Base-by-base conservation (phyloP, 2,113 vertebrate genomes). In the Petrocephalus zakoni region DNA sequence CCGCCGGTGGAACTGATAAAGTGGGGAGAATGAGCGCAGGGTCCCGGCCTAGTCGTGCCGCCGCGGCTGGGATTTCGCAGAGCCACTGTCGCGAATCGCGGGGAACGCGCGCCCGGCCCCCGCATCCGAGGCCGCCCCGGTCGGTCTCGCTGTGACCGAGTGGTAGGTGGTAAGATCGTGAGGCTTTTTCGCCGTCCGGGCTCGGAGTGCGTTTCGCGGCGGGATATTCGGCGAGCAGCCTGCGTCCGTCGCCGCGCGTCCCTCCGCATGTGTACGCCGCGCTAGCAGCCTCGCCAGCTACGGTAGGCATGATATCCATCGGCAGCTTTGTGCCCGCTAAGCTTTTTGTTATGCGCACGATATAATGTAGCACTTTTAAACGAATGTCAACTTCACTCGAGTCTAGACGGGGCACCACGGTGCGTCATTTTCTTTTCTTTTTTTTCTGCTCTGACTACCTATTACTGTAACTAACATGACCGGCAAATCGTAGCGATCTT, bases 91-190 rank as follows among this genome's bases (percentile, higher is more conserved):
- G 95, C 93, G 93, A 93, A 94, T 92, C 92, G 93, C 93, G 89
- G 88, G 91, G 95, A 95, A 92, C 89, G 90, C 93, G 92, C 93
- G 95, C 93, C 92, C 91, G 91, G 93, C 92, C 93, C 91, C 89
- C 91, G 91, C 91, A 61, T 90, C 83, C 92, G 88, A 91, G 72
- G 92, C 91, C 91, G 83, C 92, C 91, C 91, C 92, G 87, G 92
- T 88, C 91, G 93, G 90, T 93, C 94, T 94, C 93, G 90, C 93
- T 90, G 91, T 94, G 93, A 93, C 93, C 95, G 93, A 94, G 92
- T 90, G 92, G 90, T 94, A 94, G 92, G 96, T 95, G 96, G 96
- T 96, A 94, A 95, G 96, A 95, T 94, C 93, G 88, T 91, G 88
- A 68, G 87, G 17, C 91, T 92, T 92, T 88, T 88, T 90, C 82